Base-by-base conservation (phyloP, 2,888 invertebrate genomes). In the Pristionchus entomophagus region DNA sequence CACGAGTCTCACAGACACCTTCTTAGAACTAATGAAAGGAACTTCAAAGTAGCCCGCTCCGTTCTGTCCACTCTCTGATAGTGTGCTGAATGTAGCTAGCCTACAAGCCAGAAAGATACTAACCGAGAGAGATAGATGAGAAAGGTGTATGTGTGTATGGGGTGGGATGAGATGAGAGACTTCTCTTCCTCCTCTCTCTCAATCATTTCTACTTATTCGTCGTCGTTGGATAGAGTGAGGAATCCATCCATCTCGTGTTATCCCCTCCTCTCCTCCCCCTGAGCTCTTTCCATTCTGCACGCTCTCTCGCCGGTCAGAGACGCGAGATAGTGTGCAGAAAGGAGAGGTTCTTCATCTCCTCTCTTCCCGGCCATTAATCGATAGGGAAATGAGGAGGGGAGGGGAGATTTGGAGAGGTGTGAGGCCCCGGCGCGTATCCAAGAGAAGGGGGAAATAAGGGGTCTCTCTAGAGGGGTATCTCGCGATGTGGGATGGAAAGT, bases 211-310 rank as follows among this genome's bases (percentile, higher is more conserved):
- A 69, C 69, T 69, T 69, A 69, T 69, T 69, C 69, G 69, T 6
- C 6, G 45, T n/a, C 6, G 45, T 12, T 38, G 38, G 38, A 19
- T n/a, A n/a, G 38, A 69, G 65, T 14, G n/a, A 38, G 41, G 69
- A 69, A 69, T 38, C 38, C 69, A n/a, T n/a, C n/a, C n/a, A n/a
- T 69, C 69, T 38, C 69, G 38, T 69, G 38, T 69, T 14, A 22
- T 69, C 69, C 22, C 69, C 19, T 80, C 86, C 86, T 84, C 87
- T 85, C 80, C 85, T 86, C 86, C 73, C 69, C 84, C 53, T 85
- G 82, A 83, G n/a, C n/a, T n/a, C 73, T 84, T 77, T 59, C 80
- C 73, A 62, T 38, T 69, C 49, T 87, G 86, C 86, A 86, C 14
- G 45, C 8, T 14, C 45, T 45, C 45, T 45, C 45, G 45, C 45